Percentiles rank a stretch among this genome's conserved stretches.
Conservation (phyloP, 2,797 vertebrate species). For the Sparidentex hasta region DNA sequence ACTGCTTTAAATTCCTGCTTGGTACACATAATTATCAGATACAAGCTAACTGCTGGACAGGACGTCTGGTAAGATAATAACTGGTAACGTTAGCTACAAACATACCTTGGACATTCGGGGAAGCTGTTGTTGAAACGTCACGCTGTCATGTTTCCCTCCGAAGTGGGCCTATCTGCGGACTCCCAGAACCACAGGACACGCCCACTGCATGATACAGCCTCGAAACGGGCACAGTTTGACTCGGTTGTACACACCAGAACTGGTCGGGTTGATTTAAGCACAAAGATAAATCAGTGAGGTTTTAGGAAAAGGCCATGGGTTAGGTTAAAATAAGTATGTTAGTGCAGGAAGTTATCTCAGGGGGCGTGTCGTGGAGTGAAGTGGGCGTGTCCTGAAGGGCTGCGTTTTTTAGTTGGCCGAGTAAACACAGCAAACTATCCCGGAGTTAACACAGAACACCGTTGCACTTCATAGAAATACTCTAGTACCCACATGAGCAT, state of each 20-base stretch:
- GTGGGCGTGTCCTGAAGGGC: too few species aligned
- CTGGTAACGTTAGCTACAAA: background rate
- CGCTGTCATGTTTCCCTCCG: constrained; percentile 43
- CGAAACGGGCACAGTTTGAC: too few species aligned
- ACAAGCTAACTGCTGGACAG: rapidly evolving
- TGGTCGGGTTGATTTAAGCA: too few species aligned
- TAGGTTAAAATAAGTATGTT: too few species aligned
- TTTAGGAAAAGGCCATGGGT: too few species aligned
- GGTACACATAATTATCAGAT: rapidly evolving
- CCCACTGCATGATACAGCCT: too few species aligned
- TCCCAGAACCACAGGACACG: too few species aligned
- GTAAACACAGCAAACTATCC: constrained; percentile 36
- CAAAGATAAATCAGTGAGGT: too few species aligned
- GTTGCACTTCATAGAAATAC: background rate
- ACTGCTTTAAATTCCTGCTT: too few species aligned
- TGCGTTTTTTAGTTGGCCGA: constrained; percentile 49
- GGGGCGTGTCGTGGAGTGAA: too few species aligned
- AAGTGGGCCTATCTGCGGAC: background rate
- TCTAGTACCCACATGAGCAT: background rate
- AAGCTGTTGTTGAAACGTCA: constrained; percentile 52
- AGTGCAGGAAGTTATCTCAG: too few species aligned
- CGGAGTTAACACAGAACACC: constrained; percentile 33
- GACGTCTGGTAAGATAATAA: rapidly evolving
- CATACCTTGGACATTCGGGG: constrained; percentile 53
- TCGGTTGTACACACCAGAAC: too few species aligned